A percentile compares a stretch with the other conserved stretches of the same genome.
phyloP scores from a whole-genome alignment of 64 coral and sea anemone genomes.

The Platygyra sinensis region DNA sequence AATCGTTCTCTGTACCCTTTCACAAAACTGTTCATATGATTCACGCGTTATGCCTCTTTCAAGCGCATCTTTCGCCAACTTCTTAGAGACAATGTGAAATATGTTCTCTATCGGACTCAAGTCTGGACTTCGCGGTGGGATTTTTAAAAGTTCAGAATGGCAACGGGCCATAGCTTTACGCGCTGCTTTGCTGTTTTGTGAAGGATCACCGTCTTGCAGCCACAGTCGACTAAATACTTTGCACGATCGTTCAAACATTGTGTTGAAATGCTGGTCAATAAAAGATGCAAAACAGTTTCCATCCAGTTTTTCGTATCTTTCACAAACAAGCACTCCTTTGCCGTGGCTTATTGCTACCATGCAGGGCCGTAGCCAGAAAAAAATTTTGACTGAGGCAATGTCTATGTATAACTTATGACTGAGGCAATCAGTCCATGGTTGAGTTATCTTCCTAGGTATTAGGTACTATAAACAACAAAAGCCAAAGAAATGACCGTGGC shows the following conservation, averaged over 20 bases:
- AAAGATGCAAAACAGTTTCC: conserved; percentile 35
- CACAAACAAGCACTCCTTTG: conserved; percentile 45
- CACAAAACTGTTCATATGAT: conserved; percentile 52
- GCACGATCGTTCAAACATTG: conserved; percentile 7
- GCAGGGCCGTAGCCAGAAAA: too few species aligned
- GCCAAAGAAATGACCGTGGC: too few species aligned
- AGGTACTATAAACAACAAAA: too few species aligned
- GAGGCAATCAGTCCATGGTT: too few species aligned
- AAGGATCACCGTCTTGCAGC: conserved; percentile 63
- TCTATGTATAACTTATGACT: too few species aligned
- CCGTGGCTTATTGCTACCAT: conserved; percentile 61
- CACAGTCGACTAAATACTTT: conserved; percentile 7
- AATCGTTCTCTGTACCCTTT: conserved; percentile 23
- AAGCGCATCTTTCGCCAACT: conserved; percentile 63
- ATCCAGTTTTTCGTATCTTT: conserved; percentile 29
- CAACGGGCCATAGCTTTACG: neutral
- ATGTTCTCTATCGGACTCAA: conserved; percentile 69
- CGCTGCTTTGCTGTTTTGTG: conserved; percentile 49
- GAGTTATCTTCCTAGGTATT: too few species aligned
- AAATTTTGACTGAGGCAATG: too few species aligned
- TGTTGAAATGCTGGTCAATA: conserved; percentile 38
- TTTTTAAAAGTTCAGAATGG: conserved; percentile 20
- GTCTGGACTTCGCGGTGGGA: conserved; percentile 64
- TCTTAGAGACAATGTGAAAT: conserved; percentile 48
- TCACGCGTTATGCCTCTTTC: conserved; percentile 42